phyloP scores from a whole-genome alignment of 2,797 vertebrate genomes.

The Anguilla marmorata region DNA sequence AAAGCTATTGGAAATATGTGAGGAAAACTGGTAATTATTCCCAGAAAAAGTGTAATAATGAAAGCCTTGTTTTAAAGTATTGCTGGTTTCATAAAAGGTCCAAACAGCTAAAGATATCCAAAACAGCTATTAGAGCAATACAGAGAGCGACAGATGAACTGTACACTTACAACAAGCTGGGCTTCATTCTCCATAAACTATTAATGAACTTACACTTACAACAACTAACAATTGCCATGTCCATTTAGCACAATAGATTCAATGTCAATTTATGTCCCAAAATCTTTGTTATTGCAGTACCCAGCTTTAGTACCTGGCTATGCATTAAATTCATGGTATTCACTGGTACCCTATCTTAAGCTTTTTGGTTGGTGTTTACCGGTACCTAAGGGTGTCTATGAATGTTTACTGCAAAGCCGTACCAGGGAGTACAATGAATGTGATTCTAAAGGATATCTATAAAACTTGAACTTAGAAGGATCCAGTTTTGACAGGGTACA shows the following conservation, averaged over 20 bases:
- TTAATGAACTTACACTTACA: not conserved
- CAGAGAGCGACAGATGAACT: not conserved
- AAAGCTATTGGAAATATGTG: constrained; percentile 24
- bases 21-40: constrained; percentile 36
- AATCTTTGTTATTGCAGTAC: not conserved
- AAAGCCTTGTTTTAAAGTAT: not conserved
- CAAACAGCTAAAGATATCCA: not conserved
- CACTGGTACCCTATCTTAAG: not conserved
- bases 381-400: not conserved
- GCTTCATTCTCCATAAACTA: not conserved
- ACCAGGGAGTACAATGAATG: not conserved
- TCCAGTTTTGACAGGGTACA: constrained; percentile 9
- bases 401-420: not conserved
- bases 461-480: not conserved
- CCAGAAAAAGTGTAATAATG: constrained; percentile 41
- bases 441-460: not conserved
- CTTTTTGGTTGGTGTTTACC: not conserved
- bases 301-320: not conserved
- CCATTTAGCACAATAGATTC: not conserved
- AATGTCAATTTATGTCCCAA: not conserved
- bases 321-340: not conserved
- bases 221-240: not conserved
- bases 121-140: not conserved
- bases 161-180: not conserved
- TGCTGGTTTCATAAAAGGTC: not conserved